Base-by-base conservation (phyloP, 2,113 vertebrate species). In the Eulacestoma nigropectus region DNA sequence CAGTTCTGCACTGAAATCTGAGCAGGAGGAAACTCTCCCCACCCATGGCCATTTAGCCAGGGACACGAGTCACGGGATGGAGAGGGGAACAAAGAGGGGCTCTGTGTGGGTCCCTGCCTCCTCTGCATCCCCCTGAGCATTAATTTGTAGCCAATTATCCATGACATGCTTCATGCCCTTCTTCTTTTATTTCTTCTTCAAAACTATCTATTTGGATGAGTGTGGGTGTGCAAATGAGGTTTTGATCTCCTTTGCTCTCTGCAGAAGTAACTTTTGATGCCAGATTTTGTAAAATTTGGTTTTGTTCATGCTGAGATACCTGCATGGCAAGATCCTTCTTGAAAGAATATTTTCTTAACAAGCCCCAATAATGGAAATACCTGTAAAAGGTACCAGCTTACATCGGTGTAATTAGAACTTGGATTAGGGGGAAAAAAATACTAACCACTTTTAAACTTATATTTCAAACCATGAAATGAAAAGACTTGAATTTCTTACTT, bases 211-310 rank as follows among this genome's bases (percentile, higher is more conserved):
- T 92, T 78, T 88, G 85, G 88, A 57, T 60, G 94, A 80, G 60
- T 53, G 95, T 81, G 50, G 69, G 53, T 74, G 57, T 75, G 39
- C 1, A 8, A 16, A 73, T 87, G 93, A 69, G 63, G 60, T 96
- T 98, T 97, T 89, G 95, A 67, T 95, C 81, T 95, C 37, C 82
- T 90, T 87, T 2, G n/a, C 77, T 93, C 96, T 96, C 74, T 90
- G 74, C 73, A 73, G 76, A 96, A 95, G 23, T 57, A 63, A 76
- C 88, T 94, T 81, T 55, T 93, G 79, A 89, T 95, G 95, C 53
- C 86, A 96, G 76, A 70, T 95, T 87, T 96, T 90, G 33, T 90
- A 90, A 94, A 96, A 73, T 44, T 82, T 83, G 79, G 6, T 94
- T 94, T 85, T 87, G 32, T 96, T 89, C 64, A 22, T 78, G 89